Evolutionary conservation across 2,888 invertebrate species (phyloP).

Genomic region (Monochamus alternatus): DNA sequence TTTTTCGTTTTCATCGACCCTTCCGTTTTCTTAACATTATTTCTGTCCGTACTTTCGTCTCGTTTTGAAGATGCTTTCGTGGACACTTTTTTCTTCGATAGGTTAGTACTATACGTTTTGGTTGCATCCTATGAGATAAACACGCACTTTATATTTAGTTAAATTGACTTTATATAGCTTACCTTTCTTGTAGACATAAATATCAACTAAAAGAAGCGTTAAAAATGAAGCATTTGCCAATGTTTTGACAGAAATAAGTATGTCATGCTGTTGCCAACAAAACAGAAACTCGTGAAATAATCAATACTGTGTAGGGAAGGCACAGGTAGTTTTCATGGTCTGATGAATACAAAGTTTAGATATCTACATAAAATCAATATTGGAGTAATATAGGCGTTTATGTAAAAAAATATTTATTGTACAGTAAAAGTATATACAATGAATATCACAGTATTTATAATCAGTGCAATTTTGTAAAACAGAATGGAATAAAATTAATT

Average conservation of each 20-base stretch:
- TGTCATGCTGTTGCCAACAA: slow-evolving; percentile 59
- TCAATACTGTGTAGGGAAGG: slow-evolving; percentile 57
- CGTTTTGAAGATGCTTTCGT: slow-evolving; percentile 37
- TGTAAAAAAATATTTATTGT: slow-evolving; percentile 29
- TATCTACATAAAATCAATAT: slow-evolving; percentile 32
- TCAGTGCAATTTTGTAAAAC: slow-evolving; percentile 35
- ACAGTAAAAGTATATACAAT: slow-evolving; percentile 19
- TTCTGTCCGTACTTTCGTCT: slow-evolving; percentile 47
- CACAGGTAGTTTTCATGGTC: slow-evolving; percentile 44
- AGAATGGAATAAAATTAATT: slow-evolving; percentile 9
- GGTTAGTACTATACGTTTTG: slow-evolving; percentile 41
- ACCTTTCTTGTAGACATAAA: slow-evolving; percentile 60
- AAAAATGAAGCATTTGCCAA: slow-evolving; percentile 35
- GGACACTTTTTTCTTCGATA: slow-evolving; percentile 39
- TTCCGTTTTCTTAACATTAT: slow-evolving; percentile 43
- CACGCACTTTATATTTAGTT: not conserved
- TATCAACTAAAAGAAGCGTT: slow-evolving; percentile 36
- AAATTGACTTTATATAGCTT: slow-evolving; percentile 37
- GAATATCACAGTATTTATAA: slow-evolving; percentile 35
- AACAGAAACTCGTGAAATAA: slow-evolving; percentile 57
- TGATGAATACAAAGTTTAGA: slow-evolving; percentile 35
- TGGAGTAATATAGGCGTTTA: not conserved
- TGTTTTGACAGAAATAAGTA: slow-evolving; percentile 54
- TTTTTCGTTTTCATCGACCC: slow-evolving; percentile 36
- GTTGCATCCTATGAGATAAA: slow-evolving; percentile 48